Conservation (phyloP, 2,888 invertebrate genomes). For the Tineola bisselliella region DNA sequence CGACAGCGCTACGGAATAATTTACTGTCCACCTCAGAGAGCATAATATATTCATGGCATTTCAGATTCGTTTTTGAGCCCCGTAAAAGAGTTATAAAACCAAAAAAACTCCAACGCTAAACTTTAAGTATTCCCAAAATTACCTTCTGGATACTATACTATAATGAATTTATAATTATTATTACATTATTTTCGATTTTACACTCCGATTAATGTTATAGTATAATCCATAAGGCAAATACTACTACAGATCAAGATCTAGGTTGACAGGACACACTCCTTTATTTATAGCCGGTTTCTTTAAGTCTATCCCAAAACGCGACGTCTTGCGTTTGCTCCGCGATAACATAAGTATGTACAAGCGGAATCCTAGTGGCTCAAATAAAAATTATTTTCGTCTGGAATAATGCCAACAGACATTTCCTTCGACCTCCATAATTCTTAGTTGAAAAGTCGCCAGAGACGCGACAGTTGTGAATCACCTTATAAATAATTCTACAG, state of each 20-base stretch:
- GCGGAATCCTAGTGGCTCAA: background rate
- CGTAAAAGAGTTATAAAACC: conserved; percentile 9
- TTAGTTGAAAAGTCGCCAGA: conserved; percentile 24
- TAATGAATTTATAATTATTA: too few species aligned
- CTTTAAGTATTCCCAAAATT: background rate
- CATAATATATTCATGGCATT: conserved; percentile 10
- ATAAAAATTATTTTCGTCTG: conserved; percentile 23
- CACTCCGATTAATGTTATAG: too few species aligned
- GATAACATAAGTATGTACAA: background rate
- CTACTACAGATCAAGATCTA: too few species aligned
- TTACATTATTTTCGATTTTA: too few species aligned
- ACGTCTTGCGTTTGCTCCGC: too few species aligned
- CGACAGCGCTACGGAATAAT: conserved; percentile 12
- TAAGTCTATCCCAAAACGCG: too few species aligned
- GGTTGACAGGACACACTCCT: too few species aligned
- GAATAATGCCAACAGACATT: conserved; percentile 31
- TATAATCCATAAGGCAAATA: too few species aligned
- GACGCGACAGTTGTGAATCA: conserved; percentile 24
- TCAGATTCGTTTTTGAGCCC: background rate
- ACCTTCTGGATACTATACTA: too few species aligned
- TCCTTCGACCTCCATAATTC: conserved; percentile 24
- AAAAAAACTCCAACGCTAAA: background rate
- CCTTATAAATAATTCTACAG: conserved; percentile 36
- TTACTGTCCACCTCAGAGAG: conserved; percentile 10
- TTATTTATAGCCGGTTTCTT: too few species aligned